Evolutionary conservation across 2,888 invertebrate genomes (phyloP).

Genomic region (Crepidodera aurea): DNA sequence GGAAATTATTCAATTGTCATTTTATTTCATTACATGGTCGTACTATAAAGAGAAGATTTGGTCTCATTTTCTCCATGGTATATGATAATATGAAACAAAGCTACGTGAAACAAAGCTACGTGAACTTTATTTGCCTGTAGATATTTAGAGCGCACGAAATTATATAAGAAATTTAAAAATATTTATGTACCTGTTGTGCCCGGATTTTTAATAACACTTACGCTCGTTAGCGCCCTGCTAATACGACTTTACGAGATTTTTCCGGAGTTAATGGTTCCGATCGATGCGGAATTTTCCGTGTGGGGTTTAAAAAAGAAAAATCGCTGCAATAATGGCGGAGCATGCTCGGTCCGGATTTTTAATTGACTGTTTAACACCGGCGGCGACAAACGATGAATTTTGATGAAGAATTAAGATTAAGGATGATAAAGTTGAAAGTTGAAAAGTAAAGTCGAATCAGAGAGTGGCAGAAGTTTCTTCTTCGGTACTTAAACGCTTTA

Average conservation of each 20-base stretch:
- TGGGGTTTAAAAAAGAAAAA: slow-evolving; percentile 27
- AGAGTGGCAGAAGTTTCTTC: slow-evolving; percentile 1
- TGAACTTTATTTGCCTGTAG: no score
- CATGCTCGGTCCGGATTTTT: slow-evolving; percentile 22
- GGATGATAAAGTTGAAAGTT: slow-evolving; percentile 13
- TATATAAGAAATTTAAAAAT: not conserved
- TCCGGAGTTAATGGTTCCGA: slow-evolving; percentile 22
- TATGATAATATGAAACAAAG: no score
- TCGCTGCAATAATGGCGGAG: slow-evolving; percentile 16
- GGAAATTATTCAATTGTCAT: no score
- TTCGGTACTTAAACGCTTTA: not conserved
- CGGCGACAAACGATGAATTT: slow-evolving; percentile 23
- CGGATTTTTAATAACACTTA: slow-evolving; percentile 21
- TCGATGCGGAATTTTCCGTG: slow-evolving; percentile 26
- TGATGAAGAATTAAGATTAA: slow-evolving; percentile 23
- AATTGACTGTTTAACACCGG: slow-evolving; percentile 25
- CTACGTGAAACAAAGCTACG: no score
- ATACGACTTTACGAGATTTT: slow-evolving; percentile 24
- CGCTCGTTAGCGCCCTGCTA: slow-evolving; percentile 19
- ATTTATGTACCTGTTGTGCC: slow-evolving; percentile 26
- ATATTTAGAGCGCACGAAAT: no score
- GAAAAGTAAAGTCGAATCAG: slow-evolving; percentile 8
- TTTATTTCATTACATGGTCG: no score
- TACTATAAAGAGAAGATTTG: no score
- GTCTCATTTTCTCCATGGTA: no score